Conservation (phyloP, 2,113 vertebrate genomes). For the Suncus etruscus region DNA sequence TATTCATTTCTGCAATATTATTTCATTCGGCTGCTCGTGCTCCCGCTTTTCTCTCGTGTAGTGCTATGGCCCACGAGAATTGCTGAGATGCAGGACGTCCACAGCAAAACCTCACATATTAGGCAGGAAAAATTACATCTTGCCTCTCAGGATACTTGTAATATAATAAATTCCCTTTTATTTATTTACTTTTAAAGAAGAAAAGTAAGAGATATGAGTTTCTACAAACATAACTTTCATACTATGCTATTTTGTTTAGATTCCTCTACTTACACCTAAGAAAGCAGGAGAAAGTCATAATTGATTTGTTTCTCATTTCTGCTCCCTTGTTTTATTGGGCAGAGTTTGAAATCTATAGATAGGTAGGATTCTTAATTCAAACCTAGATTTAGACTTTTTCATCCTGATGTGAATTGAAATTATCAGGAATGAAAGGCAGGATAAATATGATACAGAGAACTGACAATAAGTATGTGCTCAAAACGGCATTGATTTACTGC, state of each 20-base stretch:
- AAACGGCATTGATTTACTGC: not conserved
- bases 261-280: not conserved
- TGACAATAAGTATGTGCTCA: not conserved
- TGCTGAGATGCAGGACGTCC: too few relatives aligned
- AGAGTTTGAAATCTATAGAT: not conserved
- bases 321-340: not conserved
- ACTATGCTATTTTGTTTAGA: conserved; percentile 24
- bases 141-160: conserved; percentile 58
- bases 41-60: too few relatives aligned
- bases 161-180: conserved; percentile 38
- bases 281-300: not conserved
- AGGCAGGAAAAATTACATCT: conserved; percentile 65
- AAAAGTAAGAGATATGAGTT: conserved; percentile 18
- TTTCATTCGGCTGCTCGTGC: too few relatives aligned
- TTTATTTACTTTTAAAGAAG: conserved; percentile 11
- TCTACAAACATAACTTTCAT: conserved; percentile 34
- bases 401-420: not conserved
- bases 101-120: conserved; percentile 61
- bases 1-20: too few relatives aligned
- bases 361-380: not conserved
- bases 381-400: conserved; percentile 2
- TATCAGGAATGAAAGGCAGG: not conserved
- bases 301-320: conserved; percentile 7
- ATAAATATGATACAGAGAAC: not conserved
- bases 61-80: too few relatives aligned